These are phyloP conservation scores for Panagrolaimus sp. DNA, from an alignment of 1,140 invertebrate genomes.

Conservation along the genomic window DNA sequence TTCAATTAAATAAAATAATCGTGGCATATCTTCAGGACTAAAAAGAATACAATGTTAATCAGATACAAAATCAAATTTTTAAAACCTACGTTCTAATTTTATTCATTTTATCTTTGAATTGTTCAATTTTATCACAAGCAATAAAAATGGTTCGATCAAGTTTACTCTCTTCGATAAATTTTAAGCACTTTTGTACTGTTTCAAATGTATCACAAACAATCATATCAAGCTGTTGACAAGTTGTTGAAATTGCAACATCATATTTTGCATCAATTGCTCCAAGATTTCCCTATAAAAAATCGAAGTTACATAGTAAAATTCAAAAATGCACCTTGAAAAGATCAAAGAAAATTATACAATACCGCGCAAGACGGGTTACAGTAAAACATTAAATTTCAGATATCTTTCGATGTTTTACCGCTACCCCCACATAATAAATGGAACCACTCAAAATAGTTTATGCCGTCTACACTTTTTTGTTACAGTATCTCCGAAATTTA, in stretches of 20 bases:
- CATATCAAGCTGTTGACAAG: conserved; percentile 77
- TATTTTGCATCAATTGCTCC: conserved; percentile 88
- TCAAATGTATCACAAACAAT: conserved; percentile 83
- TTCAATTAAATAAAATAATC: conserved; percentile 81
- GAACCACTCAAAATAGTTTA: too few species aligned
- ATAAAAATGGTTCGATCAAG: conserved; percentile 66
- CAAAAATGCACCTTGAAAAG: too few species aligned
- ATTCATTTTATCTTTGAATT: conserved; percentile 35
- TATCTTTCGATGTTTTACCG: too few species aligned
- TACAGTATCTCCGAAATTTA: too few species aligned
- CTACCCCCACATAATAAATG: too few species aligned
- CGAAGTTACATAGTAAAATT: conserved; percentile 69
- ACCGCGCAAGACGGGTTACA: too few species aligned
- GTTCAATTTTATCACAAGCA: conserved; percentile 65
- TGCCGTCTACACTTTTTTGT: too few species aligned
- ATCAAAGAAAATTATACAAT: too few species aligned
- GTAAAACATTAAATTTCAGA: too few species aligned
- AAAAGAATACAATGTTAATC: conserved; percentile 5
- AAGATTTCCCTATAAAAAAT: conserved; percentile 79
- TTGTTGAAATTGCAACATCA: conserved; percentile 90
- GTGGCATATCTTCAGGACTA: conserved; percentile 76
- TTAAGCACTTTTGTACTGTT: conserved; percentile 78
- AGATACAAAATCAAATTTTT: conserved; percentile 67
- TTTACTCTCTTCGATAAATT: conserved; percentile 73
- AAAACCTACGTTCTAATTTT: conserved; percentile 57